Conservation (phyloP, 1,140 invertebrate genomes). For the Plodia interpunctella region DNA sequence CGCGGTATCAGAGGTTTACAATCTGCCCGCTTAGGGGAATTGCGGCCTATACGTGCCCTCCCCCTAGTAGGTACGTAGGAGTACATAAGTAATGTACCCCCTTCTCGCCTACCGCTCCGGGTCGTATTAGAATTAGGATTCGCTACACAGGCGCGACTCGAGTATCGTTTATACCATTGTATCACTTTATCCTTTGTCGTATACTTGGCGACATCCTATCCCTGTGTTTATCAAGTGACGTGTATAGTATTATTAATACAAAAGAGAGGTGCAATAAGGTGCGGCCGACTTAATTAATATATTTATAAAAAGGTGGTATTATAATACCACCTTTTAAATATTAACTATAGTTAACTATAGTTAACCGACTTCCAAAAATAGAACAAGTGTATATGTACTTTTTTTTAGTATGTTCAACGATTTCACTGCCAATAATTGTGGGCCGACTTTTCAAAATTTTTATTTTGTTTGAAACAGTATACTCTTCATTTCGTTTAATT, state of each 20-base stretch:
- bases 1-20: conserved; percentile 64
- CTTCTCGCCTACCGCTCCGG: conserved; percentile 28
- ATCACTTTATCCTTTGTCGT: conserved; percentile 8
- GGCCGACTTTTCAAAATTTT: no score
- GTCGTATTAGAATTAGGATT: conserved; percentile 60
- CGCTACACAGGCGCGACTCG: conserved; percentile 28
- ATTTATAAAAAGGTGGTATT: not conserved
- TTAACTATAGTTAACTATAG: no score
- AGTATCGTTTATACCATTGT: conserved; percentile 23
- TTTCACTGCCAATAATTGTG: no score
- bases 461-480: no score
- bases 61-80: conserved; percentile 39
- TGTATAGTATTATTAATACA: conserved; percentile 12
- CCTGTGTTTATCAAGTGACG: not conserved
- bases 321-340: no score
- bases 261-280: not conserved
- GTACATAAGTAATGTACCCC: conserved; percentile 57
- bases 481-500: no score
- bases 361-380: no score
- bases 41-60: conserved; percentile 56
- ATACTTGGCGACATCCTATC: not conserved
- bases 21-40: conserved; percentile 64
- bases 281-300: no score
- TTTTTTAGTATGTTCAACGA: no score
- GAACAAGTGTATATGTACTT: no score